Conservation (phyloP, 2,888 invertebrate species). For the Ectropis crepuscularia region DNA sequence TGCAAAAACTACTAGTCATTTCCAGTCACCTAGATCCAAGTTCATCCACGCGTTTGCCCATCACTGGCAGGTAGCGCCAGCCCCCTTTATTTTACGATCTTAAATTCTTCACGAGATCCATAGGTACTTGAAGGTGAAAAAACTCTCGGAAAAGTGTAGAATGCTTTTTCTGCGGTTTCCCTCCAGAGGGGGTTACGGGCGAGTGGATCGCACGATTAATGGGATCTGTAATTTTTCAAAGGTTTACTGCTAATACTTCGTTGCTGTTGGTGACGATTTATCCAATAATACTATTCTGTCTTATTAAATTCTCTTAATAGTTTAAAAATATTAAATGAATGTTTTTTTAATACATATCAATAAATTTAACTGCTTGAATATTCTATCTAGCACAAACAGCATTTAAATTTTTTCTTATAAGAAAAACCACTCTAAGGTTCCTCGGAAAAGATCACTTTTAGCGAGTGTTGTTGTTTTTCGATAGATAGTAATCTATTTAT, state of each 20-base stretch:
- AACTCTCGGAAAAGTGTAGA: constrained; percentile 49
- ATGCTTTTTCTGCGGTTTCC: constrained; percentile 63
- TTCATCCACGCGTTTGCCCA: constrained; percentile 56
- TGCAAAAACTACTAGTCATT: constrained; percentile 7
- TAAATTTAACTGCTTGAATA: too few species aligned
- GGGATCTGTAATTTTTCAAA: constrained; percentile 57
- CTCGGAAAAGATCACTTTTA: too few species aligned
- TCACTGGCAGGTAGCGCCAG: constrained; percentile 58
- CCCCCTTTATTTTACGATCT: constrained; percentile 82
- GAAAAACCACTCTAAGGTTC: too few species aligned
- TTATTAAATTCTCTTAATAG: background rate
- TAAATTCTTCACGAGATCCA: constrained; percentile 79
- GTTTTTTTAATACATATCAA: too few species aligned
- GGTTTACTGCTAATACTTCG: constrained; percentile 14
- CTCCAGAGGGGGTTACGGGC: constrained; percentile 54
- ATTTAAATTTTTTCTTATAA: too few species aligned
- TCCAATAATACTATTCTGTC: background rate
- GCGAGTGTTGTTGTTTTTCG: too few species aligned
- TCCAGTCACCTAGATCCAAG: constrained; percentile 42
- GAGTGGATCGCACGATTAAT: constrained; percentile 67
- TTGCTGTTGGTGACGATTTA: background rate
- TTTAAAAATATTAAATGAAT: too few species aligned
- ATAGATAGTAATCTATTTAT: too few species aligned
- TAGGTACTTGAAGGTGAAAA: constrained; percentile 62
- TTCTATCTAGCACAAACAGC: too few species aligned